Evolutionary conservation across 2,888 invertebrate species (phyloP), one percentile per base, ranked within the genome.

Genomic region (Drosophila anomelani): DNA sequence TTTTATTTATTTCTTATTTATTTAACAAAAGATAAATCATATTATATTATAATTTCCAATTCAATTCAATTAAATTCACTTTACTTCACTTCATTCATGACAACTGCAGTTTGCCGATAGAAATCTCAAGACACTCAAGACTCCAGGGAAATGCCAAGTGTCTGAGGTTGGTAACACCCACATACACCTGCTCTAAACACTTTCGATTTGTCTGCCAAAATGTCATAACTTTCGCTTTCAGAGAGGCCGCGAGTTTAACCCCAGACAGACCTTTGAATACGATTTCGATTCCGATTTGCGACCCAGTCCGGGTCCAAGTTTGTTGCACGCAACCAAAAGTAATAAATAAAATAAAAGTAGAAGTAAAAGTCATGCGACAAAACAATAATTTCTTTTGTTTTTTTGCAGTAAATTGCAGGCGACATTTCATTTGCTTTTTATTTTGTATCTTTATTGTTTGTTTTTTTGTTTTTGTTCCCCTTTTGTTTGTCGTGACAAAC

Each of bases 221-320:
- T 86, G 86, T 76, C 88, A 79, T 83, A 88, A 86, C 84, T 84
- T 84, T 84, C 89, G 89, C 76, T 85, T 89, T 85, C 82, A 67
- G 70, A 43, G 69, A 59, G 58, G 58, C 60, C 77, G 62, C 70
- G 53, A 81, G 59, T 36, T 67, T 58, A 70, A 44, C 69, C 60
- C 67, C 57, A 58, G 64, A 54, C 41, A 53, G 67, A 49, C 72
- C 26, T 26, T 36, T 38, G 20, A 38, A 9, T 51, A 4, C 47
- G 36, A 57, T 43, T 32, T 38, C 43, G 15, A 43, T 38, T 32
- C 51, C 51, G 15, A 43, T 43, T 55, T 29, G 34, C 67, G 70
- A 70, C 58, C 57, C 63, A 64, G 64, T 63, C 63, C 56, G 39
- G 17, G 26, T 26, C 26, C 66, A 79, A 73, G 68, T 85, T 85